Evolutionary conservation across 1,140 invertebrate genomes (phyloP), one percentile per base, ranked within the genome.

Genomic region (Cephus cinctus): DNA sequence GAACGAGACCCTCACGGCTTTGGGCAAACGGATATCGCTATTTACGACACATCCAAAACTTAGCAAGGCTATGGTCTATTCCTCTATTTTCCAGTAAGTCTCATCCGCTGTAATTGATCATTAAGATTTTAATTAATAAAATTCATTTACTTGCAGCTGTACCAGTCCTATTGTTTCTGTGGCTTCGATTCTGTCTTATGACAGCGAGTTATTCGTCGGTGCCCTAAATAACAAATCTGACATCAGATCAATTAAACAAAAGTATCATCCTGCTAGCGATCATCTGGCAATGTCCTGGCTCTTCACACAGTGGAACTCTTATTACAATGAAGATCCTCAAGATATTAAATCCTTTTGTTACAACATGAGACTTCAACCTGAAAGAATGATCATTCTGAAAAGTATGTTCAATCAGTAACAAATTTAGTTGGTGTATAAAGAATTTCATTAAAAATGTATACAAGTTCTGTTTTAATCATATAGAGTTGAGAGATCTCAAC

Each of bases 31-130:
- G 5, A 67, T 86, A 12, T 67, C 75, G 0, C n/a, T 60, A 0
- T 76, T 86, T 42, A 54, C 76, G 3, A 59, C 80, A 2, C 73
- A 80, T 63, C 83, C 84, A 3, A 78, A 76, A 40, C 47, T 85
- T 6, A 82, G 77, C 15, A 78, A 78, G 60, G 74, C 80, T 11
- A 22, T 86, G 16, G 54, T 86, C 25, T 73, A 79, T 54, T 69
- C 80, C 0, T 55, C 69, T 3, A 69, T 82, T 21, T 76, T 84
- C 4, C 71, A 79, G 67, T 80, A 73, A 46, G 61, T 64, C 20
- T 42, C 15, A 11, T 27, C 25, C 25, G 25, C 6, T 27, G 6
- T n/a, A 27, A 8, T n/a, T 8, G 6, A 27, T n/a, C 25, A 6
- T 27, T 27, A 27, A 6, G 15, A 3, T 32, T 48, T 32, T 34